phyloP scores from a whole-genome alignment of 2,113 vertebrate genomes.

The Terrapene triunguis region DNA sequence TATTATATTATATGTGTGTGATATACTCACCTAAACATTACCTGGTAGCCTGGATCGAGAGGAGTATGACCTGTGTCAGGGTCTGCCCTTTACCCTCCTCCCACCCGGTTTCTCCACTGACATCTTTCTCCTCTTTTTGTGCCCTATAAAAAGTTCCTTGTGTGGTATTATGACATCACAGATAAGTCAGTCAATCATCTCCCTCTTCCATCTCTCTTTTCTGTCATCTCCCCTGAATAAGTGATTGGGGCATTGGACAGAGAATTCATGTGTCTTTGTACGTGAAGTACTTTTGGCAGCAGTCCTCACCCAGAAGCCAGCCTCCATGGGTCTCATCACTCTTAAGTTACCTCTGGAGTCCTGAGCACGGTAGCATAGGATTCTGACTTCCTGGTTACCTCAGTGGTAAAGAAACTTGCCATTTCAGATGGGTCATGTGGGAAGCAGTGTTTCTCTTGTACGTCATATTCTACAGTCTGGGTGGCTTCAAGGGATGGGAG shows the following conservation, averaged over 20 bases:
- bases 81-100: too few relatives aligned
- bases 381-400: not conserved
- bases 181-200: accelerated
- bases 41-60: not conserved
- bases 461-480: not conserved
- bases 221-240: not conserved
- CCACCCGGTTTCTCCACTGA: not conserved
- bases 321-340: not conserved
- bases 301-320: not conserved
- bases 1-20: not conserved
- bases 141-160: accelerated
- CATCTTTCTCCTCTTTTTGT: accelerated
- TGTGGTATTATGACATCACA: not conserved
- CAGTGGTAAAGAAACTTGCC: not conserved
- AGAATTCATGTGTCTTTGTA: not conserved
- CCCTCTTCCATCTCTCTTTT: not conserved
- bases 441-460: not conserved
- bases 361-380: not conserved
- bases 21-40: not conserved
- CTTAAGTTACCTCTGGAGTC: not conserved
- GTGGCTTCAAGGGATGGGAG: not conserved
- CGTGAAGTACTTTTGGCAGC: not conserved
- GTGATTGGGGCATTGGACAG: not conserved
- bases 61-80: too few relatives aligned
- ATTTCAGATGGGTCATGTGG: not conserved